Conservation (phyloP, 2,797 vertebrate species). For the Ptychobarbus kaznakovi region DNA sequence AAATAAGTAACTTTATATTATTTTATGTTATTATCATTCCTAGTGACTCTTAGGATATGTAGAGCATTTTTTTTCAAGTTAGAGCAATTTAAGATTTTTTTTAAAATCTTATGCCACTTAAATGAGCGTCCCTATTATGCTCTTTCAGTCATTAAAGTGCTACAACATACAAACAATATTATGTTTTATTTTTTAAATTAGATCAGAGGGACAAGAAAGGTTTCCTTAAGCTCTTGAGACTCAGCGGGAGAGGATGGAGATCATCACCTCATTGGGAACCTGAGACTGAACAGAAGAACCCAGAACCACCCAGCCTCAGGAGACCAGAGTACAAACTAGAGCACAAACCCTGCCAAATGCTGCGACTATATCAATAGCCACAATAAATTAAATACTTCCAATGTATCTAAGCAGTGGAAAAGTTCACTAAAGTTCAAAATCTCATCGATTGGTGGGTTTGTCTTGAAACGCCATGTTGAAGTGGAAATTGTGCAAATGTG, state of each 20-base stretch:
- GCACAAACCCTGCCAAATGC: slow-evolving; percentile 1
- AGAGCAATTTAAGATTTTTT: not conserved
- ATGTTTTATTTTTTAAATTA: slow-evolving; percentile 62
- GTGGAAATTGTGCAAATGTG: not conserved
- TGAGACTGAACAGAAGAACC: slow-evolving; percentile 46
- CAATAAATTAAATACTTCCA: slow-evolving; percentile 40
- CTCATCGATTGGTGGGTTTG: not conserved
- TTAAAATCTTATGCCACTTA: not conserved
- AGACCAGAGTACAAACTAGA: slow-evolving; percentile 58
- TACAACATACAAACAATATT: slow-evolving; percentile 61
- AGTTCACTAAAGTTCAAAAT: slow-evolving; percentile 27
- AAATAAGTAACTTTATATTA: not conserved
- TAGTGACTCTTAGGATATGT: not conserved
- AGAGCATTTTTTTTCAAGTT: not conserved
- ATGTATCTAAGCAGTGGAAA: slow-evolving; percentile 15
- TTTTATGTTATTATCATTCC: not conserved
- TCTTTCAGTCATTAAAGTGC: slow-evolving; percentile 53
- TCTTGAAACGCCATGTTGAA: not conserved
- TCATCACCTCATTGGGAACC: slow-evolving; percentile 51
- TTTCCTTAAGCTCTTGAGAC: slow-evolving; percentile 25
- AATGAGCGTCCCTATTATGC: not conserved
- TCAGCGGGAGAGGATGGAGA: not conserved
- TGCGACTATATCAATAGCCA: slow-evolving; percentile 39
- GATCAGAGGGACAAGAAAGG: slow-evolving; percentile 70
- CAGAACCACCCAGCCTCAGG: slow-evolving; percentile 70